A percentile compares a stretch with the other conserved stretches of the same genome.
phyloP scores from a whole-genome alignment of 2,888 invertebrate genomes.

The Clanis bilineata region DNA sequence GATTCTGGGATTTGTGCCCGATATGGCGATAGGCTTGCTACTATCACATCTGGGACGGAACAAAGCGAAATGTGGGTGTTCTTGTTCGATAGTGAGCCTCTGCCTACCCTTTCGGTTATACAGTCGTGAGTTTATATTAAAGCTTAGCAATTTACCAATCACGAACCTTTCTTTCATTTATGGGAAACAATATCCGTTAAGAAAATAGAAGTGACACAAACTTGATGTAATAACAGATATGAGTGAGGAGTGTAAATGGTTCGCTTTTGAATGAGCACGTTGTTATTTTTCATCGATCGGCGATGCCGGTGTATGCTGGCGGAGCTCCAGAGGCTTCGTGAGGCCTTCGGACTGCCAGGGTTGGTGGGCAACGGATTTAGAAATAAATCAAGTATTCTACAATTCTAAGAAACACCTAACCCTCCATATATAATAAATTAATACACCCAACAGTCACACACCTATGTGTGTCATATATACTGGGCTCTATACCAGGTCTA shows the following conservation, averaged over 20 bases:
- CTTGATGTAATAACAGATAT: slow-evolving; percentile 14
- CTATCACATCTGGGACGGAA: no score
- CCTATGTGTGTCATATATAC: no score
- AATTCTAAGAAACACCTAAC: no score
- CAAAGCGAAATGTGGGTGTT: no score
- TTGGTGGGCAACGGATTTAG: neutral
- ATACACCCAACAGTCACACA: no score
- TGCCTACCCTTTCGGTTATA: neutral
- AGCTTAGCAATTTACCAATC: neutral
- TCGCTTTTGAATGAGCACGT: slow-evolving; percentile 36
- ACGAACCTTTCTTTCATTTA: neutral
- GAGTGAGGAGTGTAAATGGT: slow-evolving; percentile 18
- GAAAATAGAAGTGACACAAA: slow-evolving; percentile 14
- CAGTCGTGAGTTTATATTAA: no score
- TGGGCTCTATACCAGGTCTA: no score
- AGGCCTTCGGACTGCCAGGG: slow-evolving; percentile 4
- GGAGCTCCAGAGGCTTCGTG: slow-evolving; percentile 38
- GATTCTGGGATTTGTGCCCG: no score
- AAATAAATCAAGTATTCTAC: no score
- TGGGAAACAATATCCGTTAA: slow-evolving; percentile 7
- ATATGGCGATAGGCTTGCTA: no score
- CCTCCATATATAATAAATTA: no score
- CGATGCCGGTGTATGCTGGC: slow-evolving; percentile 25
- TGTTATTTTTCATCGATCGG: slow-evolving; percentile 25
- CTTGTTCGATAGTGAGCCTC: no score